A percentile compares a stretch with the other conserved stretches of the same genome.
phyloP scores from a whole-genome alignment of 2,113 vertebrate genomes.

The Blennius ocellaris region DNA sequence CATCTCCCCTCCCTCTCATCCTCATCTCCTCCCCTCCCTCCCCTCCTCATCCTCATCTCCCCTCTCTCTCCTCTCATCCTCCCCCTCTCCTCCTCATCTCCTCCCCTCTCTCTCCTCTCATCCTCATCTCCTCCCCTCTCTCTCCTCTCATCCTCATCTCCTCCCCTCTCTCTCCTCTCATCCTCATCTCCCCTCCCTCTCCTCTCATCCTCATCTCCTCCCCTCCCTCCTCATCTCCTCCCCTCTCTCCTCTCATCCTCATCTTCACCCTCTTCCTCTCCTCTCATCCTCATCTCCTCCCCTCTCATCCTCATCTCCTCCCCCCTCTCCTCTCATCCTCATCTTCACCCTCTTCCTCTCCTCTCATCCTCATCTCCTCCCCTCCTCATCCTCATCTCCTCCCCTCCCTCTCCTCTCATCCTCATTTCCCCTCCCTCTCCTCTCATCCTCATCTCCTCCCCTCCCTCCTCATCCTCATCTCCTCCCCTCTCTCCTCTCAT shows the following conservation, averaged over 20 bases:
- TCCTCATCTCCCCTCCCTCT: constrained; percentile 28
- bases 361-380: constrained; percentile 31
- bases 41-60: constrained; percentile 15
- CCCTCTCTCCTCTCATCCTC: background rate
- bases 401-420: background rate
- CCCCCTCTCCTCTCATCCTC: background rate
- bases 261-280: too few species aligned
- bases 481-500: constrained; percentile 9
- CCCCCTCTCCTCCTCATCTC: constrained; percentile 39
- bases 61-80: constrained; percentile 9
- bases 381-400: too few species aligned
- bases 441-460: constrained; percentile 31
- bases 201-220: constrained; percentile 25
- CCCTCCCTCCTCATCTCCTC: too few species aligned
- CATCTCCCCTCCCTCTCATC: constrained; percentile 43
- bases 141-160: constrained; percentile 11
- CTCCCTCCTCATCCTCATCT: background rate
- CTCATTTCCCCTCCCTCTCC: constrained; percentile 23
- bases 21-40: too few species aligned
- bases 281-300: constrained; percentile 31
- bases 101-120: background rate
- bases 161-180: constrained; percentile 4
- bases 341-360: too few species aligned
- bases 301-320: too few species aligned
- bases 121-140: constrained; percentile 24